phyloP scores from a whole-genome alignment of 1,140 invertebrate species.

The Drosophila kurseongensis region DNA sequence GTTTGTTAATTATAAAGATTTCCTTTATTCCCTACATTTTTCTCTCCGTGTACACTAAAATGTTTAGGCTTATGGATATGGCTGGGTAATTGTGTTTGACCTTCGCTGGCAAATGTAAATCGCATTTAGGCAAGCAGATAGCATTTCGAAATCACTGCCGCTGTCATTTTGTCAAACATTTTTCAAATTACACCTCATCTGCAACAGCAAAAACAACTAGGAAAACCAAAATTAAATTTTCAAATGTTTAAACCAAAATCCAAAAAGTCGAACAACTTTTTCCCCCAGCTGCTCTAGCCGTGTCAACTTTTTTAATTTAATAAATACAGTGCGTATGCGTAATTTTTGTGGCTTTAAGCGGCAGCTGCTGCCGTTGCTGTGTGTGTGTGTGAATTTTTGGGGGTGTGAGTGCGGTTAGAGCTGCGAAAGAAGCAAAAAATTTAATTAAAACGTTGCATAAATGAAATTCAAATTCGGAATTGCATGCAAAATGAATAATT shows the following conservation, averaged over 20 bases:
- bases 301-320: conserved; percentile 77
- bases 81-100: conserved; percentile 18
- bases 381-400: conserved; percentile 4
- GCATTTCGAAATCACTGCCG: conserved; percentile 29
- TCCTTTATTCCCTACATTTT: neutral
- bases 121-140: conserved; percentile 14
- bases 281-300: conserved; percentile 16
- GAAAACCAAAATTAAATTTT: conserved; percentile 53
- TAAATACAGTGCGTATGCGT: conserved; percentile 70
- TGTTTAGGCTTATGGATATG: conserved; percentile 7
- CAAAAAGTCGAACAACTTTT: conserved; percentile 55
- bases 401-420: conserved; percentile 40
- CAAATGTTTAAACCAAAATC: conserved; percentile 47
- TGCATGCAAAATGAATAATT: conserved; percentile 77
- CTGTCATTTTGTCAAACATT: conserved; percentile 42
- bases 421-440: conserved; percentile 53
- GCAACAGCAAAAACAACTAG: conserved; percentile 9
- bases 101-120: conserved; percentile 28
- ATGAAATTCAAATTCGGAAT: conserved; percentile 66
- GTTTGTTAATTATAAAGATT: neutral
- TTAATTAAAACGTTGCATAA: conserved; percentile 76
- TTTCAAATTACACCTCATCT: conserved; percentile 51
- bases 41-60: neutral
- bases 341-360: conserved; percentile 71
- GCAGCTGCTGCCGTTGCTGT: conserved; percentile 34